Evolutionary conservation across 1,140 invertebrate genomes (phyloP), one percentile per base, ranked within the genome.

Genomic region (Aphaenogaster rudis): DNA sequence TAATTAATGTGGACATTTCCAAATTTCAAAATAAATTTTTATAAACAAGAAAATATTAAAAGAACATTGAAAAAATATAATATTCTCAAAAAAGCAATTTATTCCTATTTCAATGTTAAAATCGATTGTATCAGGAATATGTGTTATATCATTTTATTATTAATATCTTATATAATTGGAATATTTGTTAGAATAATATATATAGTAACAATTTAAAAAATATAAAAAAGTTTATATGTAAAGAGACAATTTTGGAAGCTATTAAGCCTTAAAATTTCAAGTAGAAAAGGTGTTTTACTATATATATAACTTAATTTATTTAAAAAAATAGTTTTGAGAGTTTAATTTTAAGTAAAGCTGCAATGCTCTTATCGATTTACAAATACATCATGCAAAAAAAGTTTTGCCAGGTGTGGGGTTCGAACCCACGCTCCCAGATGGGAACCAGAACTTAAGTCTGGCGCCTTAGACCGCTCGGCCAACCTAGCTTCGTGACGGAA

Each of bases 401-500:
- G 5, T 4, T 87, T 87, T 92, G 92, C 92, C 90, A 92, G 92
- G 92, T 92, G 92, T 92, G 92, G 92, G 92, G 90, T 92, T 92
- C 92, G 92, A 92, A 92, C 92, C 92, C 92, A 92, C 92, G 92
- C 92, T 92, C 92, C 90, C 91, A 82, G 78, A 80, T 67, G 95
- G 95, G 95, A 96, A 96, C 96, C 96, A 96, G 96, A 96, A 90
- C 96, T 96, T 96, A 96, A 96, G 92, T 96, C 96, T 96, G 95
- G 95, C 95, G 95, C 96, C 96, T 96, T 96, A 96, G 95, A 96
- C 95, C 95, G 94, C 95, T 96, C 95, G 95, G 95, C 95, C 95
- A 96, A 96, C 95, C 94, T 95, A 86, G 90, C 90, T 87, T 36
- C 0, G 0, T 77, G 42, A 0, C 17, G 0, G 5, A 0, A 7